These are phyloP conservation scores for Cantharis rustica DNA, from an alignment of 2,888 invertebrate genomes.

Conservation along the genomic window DNA sequence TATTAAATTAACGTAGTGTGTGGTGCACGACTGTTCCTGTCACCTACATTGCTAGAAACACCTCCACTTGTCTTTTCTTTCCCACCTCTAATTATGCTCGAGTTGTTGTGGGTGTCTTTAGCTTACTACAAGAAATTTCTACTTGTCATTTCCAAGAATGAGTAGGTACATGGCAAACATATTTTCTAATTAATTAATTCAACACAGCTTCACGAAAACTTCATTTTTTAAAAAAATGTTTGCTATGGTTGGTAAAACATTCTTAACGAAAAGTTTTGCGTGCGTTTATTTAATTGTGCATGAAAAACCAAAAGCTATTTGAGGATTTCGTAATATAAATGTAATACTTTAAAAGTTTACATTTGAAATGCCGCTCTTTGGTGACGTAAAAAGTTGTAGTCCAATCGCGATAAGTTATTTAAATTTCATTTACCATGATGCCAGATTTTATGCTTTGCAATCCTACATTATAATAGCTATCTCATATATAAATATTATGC, in stretches of 20 bases:
- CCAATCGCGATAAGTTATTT: too few relatives aligned
- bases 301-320: too few relatives aligned
- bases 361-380: too few relatives aligned
- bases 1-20: constrained; percentile 54
- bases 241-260: background rate
- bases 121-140: constrained; percentile 21
- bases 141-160: constrained; percentile 20
- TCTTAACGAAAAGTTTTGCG: too few relatives aligned
- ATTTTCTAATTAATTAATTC: background rate
- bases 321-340: too few relatives aligned
- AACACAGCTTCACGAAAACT: background rate
- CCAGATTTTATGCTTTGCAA: too few relatives aligned
- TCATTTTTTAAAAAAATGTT: background rate
- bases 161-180: background rate
- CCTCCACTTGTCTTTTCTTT: constrained; percentile 38
- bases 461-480: too few relatives aligned
- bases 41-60: constrained; percentile 49
- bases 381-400: too few relatives aligned
- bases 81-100: constrained; percentile 37
- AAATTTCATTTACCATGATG: too few relatives aligned
- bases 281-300: too few relatives aligned
- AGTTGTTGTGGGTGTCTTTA: constrained; percentile 32
- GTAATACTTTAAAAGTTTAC: background rate
- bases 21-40: constrained; percentile 50
- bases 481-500: too few relatives aligned